phyloP scores from a whole-genome alignment of 1,140 invertebrate genomes.

The Venturia canescens region DNA sequence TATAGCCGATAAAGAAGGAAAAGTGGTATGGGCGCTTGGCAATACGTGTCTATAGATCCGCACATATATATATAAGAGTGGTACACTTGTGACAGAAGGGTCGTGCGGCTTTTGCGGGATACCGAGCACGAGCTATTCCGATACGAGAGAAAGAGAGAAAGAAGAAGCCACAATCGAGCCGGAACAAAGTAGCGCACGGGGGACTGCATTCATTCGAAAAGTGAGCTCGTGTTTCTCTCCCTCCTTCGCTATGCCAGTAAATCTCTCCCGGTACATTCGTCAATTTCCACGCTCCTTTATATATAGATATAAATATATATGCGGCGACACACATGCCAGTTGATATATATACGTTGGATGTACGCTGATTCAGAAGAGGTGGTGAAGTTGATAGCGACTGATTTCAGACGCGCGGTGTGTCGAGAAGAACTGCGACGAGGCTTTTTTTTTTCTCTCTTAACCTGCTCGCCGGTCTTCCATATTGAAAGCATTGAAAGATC shows the following conservation, averaged over 20 bases:
- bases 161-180: slow-evolving; percentile 18
- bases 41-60: not conserved
- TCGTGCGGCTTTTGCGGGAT: slow-evolving; percentile 37
- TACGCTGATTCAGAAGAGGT: not conserved
- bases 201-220: slow-evolving; percentile 27
- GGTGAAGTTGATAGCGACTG: too few species aligned
- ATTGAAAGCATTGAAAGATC: too few species aligned
- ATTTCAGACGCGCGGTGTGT: too few species aligned
- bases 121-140: slow-evolving; percentile 22
- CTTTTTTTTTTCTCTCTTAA: too few species aligned
- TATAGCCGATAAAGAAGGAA: slow-evolving; percentile 44
- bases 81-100: not conserved
- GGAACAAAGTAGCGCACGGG: slow-evolving; percentile 33
- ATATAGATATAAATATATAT: not conserved
- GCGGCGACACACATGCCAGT: not conserved
- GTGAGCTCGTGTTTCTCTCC: slow-evolving; percentile 29
- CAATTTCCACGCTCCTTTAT: slow-evolving; percentile 19
- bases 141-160: slow-evolving; percentile 29
- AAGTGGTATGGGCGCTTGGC: slow-evolving; percentile 11
- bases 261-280: slow-evolving; percentile 39
- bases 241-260: slow-evolving; percentile 35
- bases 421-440: too few species aligned
- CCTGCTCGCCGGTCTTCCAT: too few species aligned
- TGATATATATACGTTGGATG: not conserved
- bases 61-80: not conserved